Evolutionary conservation across 1,140 invertebrate genomes (phyloP).

Genomic region (Macrobrachium rosenbergii): DNA sequence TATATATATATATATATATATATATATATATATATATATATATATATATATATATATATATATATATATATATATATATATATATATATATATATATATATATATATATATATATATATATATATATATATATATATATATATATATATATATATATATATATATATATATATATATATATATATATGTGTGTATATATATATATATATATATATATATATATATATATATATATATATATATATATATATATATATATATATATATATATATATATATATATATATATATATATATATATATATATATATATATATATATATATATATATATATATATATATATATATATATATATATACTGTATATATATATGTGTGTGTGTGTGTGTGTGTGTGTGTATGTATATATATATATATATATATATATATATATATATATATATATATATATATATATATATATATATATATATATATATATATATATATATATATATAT

Average conservation of each 20-base stretch:
- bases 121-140: constrained; percentile 2
- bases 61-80: constrained; percentile 11
- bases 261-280: not conserved
- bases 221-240: constrained; percentile 11
- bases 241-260: constrained; percentile 11
- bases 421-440: not conserved
- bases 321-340: constrained; percentile 5
- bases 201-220: constrained; percentile 11
- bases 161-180: no score
- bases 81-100: constrained; percentile 11
- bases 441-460: constrained; percentile 11
- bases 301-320: constrained; percentile 11
- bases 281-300: constrained; percentile 3
- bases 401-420: not conserved
- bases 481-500: not conserved
- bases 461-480: constrained; percentile 11
- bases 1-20: no score
- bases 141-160: no score
- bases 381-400: not conserved
- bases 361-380: not conserved
- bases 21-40: no score
- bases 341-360: not conserved
- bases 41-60: not conserved
- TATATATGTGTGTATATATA: not conserved
- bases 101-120: constrained; percentile 7